These are phyloP conservation scores for Nannoperca obscura DNA, from an alignment of 2,797 vertebrate species.

Conservation along the genomic window DNA sequence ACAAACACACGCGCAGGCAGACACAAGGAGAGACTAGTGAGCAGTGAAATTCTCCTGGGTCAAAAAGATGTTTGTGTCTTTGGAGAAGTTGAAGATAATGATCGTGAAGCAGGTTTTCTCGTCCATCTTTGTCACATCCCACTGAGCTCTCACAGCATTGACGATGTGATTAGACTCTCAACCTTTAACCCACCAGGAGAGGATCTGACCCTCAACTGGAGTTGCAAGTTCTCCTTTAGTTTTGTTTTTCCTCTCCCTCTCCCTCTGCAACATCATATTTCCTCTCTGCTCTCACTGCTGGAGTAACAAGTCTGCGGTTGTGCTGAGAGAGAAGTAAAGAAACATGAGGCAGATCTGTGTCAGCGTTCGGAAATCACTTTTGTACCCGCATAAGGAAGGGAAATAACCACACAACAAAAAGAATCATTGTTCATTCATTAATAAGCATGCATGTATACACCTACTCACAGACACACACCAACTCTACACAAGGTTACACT, in stretches of 20 bases:
- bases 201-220: constrained; percentile 37
- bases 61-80: constrained; percentile 35
- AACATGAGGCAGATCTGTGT: constrained; percentile 23
- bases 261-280: background rate
- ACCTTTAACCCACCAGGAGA: constrained; percentile 59
- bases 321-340: constrained; percentile 11
- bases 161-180: constrained; percentile 56
- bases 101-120: constrained; percentile 33
- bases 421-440: constrained; percentile 42
- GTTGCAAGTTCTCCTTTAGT: constrained; percentile 19
- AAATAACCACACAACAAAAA: constrained; percentile 36
- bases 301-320: constrained; percentile 24
- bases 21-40: constrained; percentile 36
- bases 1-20: constrained; percentile 33
- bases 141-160: constrained; percentile 40
- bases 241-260: background rate
- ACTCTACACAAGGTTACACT: constrained; percentile 7
- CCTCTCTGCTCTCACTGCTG: constrained; percentile 4
- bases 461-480: constrained; percentile 2
- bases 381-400: constrained; percentile 40
- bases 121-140: constrained; percentile 49
- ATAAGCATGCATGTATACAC: background rate
- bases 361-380: constrained; percentile 7
- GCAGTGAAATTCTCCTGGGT: constrained; percentile 47
- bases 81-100: constrained; percentile 52